These are phyloP conservation scores for Colistium nudipinnis DNA, from an alignment of 2,113 vertebrate species.

Conservation along the genomic window DNA sequence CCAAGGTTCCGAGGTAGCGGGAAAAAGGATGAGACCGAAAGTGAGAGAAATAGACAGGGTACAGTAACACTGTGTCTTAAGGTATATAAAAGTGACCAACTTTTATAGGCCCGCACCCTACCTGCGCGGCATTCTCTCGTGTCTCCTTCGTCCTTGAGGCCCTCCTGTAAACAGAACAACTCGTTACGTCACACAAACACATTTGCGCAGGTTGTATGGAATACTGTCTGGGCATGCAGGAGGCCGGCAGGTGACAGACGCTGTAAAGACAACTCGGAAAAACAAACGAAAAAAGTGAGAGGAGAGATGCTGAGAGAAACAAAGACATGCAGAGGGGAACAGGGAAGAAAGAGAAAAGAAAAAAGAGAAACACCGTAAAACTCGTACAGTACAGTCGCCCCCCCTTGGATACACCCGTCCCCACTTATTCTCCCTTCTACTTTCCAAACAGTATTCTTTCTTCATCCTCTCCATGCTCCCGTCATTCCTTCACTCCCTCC, in stretches of 20 bases:
- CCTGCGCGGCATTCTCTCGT: conserved; percentile 64
- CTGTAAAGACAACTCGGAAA: conserved; percentile 59
- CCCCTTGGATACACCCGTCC: conserved; percentile 22
- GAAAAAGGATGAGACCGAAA: conserved; percentile 18
- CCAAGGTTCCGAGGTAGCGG: conserved; percentile 70
- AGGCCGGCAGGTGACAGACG: conserved; percentile 53
- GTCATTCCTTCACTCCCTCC: conserved; percentile 53
- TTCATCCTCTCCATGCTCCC: conserved; percentile 31
- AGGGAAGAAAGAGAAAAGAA: conserved; percentile 5
- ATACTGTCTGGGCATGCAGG: conserved; percentile 70
- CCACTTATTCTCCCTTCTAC: conserved; percentile 13
- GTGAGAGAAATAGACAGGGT: conserved; percentile 16
- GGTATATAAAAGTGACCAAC: not conserved
- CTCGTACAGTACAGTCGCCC: not conserved
- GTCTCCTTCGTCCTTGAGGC: conserved; percentile 60
- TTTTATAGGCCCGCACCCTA: conserved; percentile 51
- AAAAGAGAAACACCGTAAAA: conserved; percentile 20
- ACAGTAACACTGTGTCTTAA: conserved; percentile 5
- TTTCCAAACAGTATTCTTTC: conserved; percentile 34
- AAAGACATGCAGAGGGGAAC: conserved; percentile 37
- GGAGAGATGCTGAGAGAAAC: conserved; percentile 26
- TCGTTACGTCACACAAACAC: conserved; percentile 59
- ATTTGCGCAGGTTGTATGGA: conserved; percentile 64
- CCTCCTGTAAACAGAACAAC: conserved; percentile 76
- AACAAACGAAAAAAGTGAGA: too few species aligned